Evolutionary conservation across 2,797 vertebrate genomes (phyloP).

Genomic region (Betta splendens): DNA sequence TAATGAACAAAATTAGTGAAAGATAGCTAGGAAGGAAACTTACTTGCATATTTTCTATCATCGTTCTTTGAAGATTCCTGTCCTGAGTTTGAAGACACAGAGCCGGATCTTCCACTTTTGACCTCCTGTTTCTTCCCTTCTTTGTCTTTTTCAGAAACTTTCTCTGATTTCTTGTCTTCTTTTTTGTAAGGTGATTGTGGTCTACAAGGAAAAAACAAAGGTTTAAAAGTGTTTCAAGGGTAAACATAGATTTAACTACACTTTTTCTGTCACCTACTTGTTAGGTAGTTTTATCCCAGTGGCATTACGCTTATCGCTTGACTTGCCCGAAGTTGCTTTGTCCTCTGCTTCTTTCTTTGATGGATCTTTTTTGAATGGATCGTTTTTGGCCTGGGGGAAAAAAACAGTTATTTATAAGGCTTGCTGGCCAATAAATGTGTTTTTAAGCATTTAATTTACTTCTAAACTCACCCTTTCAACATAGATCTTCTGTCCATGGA

Average conservation of each 20-base stretch:
- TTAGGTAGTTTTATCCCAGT: slow-evolving; percentile 81
- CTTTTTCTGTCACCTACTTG: slow-evolving; percentile 74
- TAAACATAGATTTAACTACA: background rate
- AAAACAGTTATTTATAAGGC: background rate
- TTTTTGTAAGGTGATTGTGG: slow-evolving; percentile 86
- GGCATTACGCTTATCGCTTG: slow-evolving; percentile 86
- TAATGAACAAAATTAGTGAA: background rate
- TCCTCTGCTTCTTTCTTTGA: slow-evolving; percentile 93
- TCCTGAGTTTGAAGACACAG: slow-evolving; percentile 77
- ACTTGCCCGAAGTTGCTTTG: slow-evolving; percentile 84
- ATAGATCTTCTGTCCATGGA: slow-evolving; percentile 96
- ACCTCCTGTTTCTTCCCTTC: slow-evolving; percentile 89
- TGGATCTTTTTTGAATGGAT: slow-evolving; percentile 94
- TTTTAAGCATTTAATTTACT: too few relatives aligned
- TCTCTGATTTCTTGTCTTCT: slow-evolving; percentile 96
- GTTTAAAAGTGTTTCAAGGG: background rate
- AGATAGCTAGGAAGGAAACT: slow-evolving; percentile 62
- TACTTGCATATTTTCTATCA: slow-evolving; percentile 92
- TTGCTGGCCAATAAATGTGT: background rate
- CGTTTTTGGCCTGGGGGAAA: slow-evolving; percentile 88
- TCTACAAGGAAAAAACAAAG: slow-evolving; percentile 67
- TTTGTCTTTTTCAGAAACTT: slow-evolving; percentile 92
- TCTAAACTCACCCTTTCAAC: slow-evolving; percentile 90
- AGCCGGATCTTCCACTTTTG: slow-evolving; percentile 87
- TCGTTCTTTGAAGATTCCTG: slow-evolving; percentile 88